These are phyloP conservation scores for Rhinogobio ventralis DNA, from an alignment of 2,797 vertebrate species.

Conservation along the genomic window DNA sequence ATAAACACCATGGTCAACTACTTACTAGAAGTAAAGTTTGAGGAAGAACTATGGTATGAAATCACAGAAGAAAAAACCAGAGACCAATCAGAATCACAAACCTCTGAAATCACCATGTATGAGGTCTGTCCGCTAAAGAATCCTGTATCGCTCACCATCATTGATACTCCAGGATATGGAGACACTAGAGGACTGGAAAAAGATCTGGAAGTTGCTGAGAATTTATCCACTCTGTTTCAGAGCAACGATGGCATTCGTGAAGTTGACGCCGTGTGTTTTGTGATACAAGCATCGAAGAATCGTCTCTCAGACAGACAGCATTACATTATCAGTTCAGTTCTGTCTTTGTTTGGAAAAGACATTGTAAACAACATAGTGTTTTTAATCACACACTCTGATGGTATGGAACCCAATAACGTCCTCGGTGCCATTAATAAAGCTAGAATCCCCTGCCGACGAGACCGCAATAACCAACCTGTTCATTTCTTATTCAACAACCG, in stretches of 20 bases:
- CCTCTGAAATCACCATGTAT: slow-evolving; percentile 6
- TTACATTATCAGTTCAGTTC: background rate
- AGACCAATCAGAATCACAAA: slow-evolving; percentile 9
- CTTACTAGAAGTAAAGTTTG: background rate
- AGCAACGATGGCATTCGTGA: background rate
- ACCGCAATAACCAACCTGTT: background rate
- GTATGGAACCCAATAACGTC: background rate
- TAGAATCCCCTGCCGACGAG: background rate
- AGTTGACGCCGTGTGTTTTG: background rate
- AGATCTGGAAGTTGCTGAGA: background rate
- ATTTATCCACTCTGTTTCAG: background rate
- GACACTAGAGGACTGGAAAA: background rate
- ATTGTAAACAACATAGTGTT: background rate
- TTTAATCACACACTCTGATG: slow-evolving; percentile 8
- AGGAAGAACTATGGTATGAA: background rate
- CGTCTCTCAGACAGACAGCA: background rate
- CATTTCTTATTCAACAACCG: background rate
- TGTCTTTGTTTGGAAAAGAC: background rate
- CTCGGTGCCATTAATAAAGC: background rate
- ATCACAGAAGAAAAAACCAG: background rate
- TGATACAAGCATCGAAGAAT: background rate
- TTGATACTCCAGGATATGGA: slow-evolving; percentile 3
- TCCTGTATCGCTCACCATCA: background rate
- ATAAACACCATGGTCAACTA: slow-evolving; percentile 11
- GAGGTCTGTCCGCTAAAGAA: background rate